A percentile compares a stretch with the other conserved stretches of the same genome.
Evolutionary conservation across 64 coral and sea anemone species (phyloP).

Genomic region (Acropora yongei): DNA sequence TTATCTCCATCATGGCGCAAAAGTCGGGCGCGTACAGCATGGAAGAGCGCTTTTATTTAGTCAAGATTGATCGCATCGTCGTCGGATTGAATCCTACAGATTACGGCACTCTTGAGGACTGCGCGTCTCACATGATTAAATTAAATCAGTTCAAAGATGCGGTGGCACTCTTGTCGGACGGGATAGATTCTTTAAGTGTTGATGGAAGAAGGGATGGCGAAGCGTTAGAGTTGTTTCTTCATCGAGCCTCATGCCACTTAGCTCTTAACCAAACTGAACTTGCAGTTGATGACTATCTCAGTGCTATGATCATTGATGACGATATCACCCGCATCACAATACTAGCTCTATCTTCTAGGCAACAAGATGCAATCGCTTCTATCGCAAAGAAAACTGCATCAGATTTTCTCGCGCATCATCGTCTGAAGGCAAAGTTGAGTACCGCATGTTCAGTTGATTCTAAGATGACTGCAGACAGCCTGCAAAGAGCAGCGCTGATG

Average conservation of each 20-base stretch:
- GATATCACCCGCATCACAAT: conserved; percentile 58
- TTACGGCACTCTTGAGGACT: conserved; percentile 24
- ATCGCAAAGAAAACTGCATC: conserved; percentile 64
- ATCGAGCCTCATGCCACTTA: conserved; percentile 75
- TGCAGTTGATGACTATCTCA: conserved; percentile 70
- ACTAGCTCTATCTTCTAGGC: conserved; percentile 33
- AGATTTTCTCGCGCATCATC: conserved; percentile 65
- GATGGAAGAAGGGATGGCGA: conserved; percentile 21
- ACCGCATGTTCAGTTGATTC: conserved; percentile 68
- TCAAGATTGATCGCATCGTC: conserved; percentile 77
- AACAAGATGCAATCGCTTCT: conserved; percentile 21
- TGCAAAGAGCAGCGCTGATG: conserved; percentile 53
- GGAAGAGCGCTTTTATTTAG: conserved; percentile 41
- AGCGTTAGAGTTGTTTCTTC: conserved; percentile 56
- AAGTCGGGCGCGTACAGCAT: conserved; percentile 13
- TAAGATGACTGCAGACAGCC: conserved; percentile 66
- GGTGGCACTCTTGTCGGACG: conserved; percentile 66
- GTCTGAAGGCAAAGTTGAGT: conserved; percentile 58
- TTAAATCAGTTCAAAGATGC: conserved; percentile 72
- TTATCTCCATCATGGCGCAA: conserved; percentile 51
- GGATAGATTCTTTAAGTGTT: conserved; percentile 16
- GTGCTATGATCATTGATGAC: conserved; percentile 66
- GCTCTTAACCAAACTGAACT: conserved; percentile 55
- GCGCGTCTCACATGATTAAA: conserved; percentile 58
- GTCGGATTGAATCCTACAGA: conserved; percentile 62